Conservation (phyloP, 92 coral and sea anemone species). For the Zoanthus solanderi region DNA sequence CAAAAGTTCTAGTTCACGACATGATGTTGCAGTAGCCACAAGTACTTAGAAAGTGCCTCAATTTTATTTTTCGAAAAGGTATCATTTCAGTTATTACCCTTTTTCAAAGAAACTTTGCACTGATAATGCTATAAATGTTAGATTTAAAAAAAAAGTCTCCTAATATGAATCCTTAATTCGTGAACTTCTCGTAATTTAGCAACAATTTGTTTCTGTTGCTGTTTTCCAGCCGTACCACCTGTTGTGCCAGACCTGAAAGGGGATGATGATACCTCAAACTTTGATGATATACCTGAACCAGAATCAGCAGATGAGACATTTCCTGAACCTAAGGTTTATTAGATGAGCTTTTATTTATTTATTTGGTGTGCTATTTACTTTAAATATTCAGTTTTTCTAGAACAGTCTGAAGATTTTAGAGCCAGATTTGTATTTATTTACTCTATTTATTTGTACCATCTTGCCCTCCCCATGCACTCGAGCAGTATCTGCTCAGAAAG, state of each 20-base stretch:
- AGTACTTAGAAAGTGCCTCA: no score
- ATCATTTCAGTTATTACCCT: no score
- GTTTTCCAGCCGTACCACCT: slow-evolving; percentile 84
- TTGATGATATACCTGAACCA: slow-evolving; percentile 99
- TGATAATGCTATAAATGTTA: neutral
- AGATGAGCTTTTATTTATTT: neutral
- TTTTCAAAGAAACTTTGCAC: neutral
- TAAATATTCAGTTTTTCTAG: neutral
- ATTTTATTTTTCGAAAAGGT: no score
- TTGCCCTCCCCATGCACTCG: no score
- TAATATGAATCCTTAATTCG: neutral
- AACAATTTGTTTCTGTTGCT: neutral
- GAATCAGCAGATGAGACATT: slow-evolving; percentile 98
- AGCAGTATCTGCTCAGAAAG: no score
- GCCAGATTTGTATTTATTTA: no score
- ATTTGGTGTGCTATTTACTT: neutral
- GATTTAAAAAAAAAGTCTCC: neutral
- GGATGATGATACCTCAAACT: slow-evolving; percentile 92
- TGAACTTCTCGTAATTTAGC: neutral
- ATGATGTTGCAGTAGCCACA: no score
- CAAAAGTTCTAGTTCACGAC: no score
- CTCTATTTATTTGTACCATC: no score
- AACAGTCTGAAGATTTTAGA: no score
- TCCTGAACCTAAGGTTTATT: slow-evolving; percentile 91
- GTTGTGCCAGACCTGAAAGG: slow-evolving; percentile 93